Base-by-base conservation (phyloP, 2,797 vertebrate species). In the Neosilurus mollespiculum region DNA sequence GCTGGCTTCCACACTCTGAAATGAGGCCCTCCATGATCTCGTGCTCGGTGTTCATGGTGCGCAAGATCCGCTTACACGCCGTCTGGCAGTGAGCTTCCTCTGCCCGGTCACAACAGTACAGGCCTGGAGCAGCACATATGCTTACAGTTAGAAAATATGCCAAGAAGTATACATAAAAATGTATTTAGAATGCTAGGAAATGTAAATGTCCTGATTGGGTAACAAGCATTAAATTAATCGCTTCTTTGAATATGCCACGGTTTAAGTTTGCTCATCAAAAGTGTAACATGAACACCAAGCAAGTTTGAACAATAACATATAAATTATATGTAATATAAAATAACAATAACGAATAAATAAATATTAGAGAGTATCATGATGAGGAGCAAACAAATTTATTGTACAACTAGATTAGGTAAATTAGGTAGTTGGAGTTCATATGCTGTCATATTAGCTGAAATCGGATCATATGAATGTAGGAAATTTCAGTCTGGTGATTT, bases 1-100 rank as follows among this genome's bases (percentile, higher is more conserved):
- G 98, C 92, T 96, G 95, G 9, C 96, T 97, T 87, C 96, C 95
- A 53, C 98, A 99, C 82, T 98, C 96, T 11, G 94, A 91, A 24
- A 99, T 99, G 87, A 99, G 92, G 16, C 96, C 96, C 64, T 99
- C 98, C 87, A 99, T 98, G 91, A 99, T 99, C 93, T 99, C 98
- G 43, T 97, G 96, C 90, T 99, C 98, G 2, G 97, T 98, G 91
- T 95, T 97, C 95, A 97, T 96, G 76, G 98, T 97, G 93, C 96
- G 96, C 22, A 99, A 93, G 89, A 99, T 98, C 72, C 93, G 93
- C 88, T 95, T 96, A 85, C 98, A 99, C 22, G 98, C 96, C 49
- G 90, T 89, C 92, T 98, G 97, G 87, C 98, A 99, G 0, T 94
- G 94, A 20, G 95, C 90, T 59, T 97, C 95, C 93, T 97, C 96